These are phyloP conservation scores for Falco rusticolus DNA, from an alignment of 2,797 vertebrate species.

Conservation along the genomic window DNA sequence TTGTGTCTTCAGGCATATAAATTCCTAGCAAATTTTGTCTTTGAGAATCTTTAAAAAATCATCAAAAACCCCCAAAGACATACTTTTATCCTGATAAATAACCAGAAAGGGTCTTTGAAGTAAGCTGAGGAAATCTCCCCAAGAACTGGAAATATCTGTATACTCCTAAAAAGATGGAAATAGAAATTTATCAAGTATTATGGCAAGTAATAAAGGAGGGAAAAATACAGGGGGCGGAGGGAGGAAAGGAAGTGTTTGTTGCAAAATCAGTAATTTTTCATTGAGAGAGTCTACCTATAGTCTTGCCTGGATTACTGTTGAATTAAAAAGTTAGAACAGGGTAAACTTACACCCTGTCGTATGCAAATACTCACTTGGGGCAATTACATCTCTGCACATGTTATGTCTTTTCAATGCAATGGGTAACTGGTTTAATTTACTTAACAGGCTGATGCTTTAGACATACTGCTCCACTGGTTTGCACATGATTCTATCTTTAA, in stretches of 20 bases:
- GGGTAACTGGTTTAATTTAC: constrained; percentile 5
- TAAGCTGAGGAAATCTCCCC: background rate
- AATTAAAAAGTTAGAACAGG: background rate
- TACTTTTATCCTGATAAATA: background rate
- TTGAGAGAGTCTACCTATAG: background rate
- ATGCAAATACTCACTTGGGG: background rate
- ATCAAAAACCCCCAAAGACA: background rate
- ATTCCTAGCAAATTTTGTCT: background rate
- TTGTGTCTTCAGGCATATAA: background rate
- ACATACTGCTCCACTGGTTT: background rate
- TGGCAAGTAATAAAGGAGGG: background rate
- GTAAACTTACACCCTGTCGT: background rate
- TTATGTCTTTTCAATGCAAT: background rate
- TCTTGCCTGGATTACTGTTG: background rate
- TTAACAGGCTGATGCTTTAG: constrained; percentile 7
- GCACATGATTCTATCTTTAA: constrained; percentile 13
- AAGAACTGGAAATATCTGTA: background rate
- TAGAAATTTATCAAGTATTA: background rate
- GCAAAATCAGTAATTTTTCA: background rate
- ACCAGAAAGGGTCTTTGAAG: background rate
- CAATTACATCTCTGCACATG: background rate
- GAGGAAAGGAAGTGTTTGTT: background rate
- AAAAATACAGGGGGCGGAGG: background rate
- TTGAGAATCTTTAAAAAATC: background rate
- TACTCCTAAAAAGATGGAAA: background rate